Conservation (phyloP, 2,113 vertebrate genomes). For the Stegastes partitus region DNA sequence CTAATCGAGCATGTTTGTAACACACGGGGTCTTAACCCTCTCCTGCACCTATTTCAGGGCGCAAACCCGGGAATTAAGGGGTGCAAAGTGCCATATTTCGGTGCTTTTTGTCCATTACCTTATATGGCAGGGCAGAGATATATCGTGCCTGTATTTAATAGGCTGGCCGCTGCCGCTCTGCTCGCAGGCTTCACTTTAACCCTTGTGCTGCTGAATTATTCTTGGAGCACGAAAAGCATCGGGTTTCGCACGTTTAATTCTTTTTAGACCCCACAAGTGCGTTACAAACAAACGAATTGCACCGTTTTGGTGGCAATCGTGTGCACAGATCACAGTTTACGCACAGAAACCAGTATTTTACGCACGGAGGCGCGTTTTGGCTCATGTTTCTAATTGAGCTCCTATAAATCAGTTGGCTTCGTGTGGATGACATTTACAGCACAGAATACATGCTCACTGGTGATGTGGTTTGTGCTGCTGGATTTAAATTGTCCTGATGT, state of each 20-base stretch:
- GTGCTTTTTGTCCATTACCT: conserved; percentile 80
- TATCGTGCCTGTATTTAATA: conserved; percentile 81
- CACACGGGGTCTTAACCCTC: not conserved
- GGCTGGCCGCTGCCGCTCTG: conserved; percentile 82
- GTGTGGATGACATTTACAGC: conserved; percentile 62
- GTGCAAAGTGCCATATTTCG: conserved; percentile 61
- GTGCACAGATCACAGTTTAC: not conserved
- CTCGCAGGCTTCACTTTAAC: conserved; percentile 80
- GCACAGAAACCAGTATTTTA: conserved; percentile 8
- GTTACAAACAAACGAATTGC: not conserved
- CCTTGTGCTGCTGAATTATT: conserved; percentile 83
- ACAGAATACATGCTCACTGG: conserved; percentile 30
- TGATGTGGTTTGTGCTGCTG: conserved; percentile 51
- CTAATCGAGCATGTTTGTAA: conserved; percentile 40
- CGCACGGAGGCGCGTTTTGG: not conserved
- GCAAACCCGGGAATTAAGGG: conserved; percentile 54
- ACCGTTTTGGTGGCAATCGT: not conserved
- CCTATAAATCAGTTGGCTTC: conserved; percentile 60
- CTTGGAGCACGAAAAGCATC: conserved; percentile 50
- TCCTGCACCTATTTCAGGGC: conserved; percentile 16
- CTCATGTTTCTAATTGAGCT: conserved; percentile 57
- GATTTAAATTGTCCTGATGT: conserved; percentile 58
- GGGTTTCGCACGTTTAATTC: not conserved
- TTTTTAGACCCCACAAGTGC: not conserved
- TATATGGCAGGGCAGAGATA: conserved; percentile 86